Conservation (phyloP, 2,888 invertebrate species). For the Atethmia centrago region DNA sequence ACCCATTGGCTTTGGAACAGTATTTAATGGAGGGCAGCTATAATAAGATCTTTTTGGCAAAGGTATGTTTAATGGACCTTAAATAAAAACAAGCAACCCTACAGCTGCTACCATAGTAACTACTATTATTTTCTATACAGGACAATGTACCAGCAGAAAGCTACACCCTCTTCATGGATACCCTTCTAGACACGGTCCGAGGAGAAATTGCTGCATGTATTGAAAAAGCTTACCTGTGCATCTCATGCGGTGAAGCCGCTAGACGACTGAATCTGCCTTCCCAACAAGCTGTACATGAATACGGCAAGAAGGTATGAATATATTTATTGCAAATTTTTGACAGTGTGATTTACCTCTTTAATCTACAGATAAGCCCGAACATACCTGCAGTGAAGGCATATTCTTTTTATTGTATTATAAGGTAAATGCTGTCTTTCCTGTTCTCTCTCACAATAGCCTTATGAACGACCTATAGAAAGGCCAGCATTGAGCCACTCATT, state of each 20-base stretch:
- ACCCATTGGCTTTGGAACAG: constrained; percentile 98
- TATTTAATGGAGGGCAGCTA: constrained; percentile 99
- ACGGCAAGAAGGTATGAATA: constrained; percentile 93
- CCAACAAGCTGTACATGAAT: constrained; percentile 94
- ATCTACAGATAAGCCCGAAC: background rate
- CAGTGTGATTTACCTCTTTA: background rate
- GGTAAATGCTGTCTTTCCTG: background rate
- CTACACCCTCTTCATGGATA: constrained; percentile 99
- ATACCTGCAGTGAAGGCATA: too few relatives aligned
- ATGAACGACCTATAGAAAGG: background rate
- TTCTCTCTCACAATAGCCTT: background rate
- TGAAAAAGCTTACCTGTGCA: constrained; percentile 98
- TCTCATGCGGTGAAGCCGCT: constrained; percentile 96
- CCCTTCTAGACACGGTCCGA: constrained; percentile 97
- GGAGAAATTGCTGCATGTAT: constrained; percentile 99
- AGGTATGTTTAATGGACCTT: constrained; percentile 84
- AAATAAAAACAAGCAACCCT: background rate
- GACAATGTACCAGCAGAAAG: constrained; percentile 98
- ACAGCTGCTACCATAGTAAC: background rate
- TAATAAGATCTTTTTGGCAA: constrained; percentile 98
- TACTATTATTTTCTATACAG: constrained; percentile 64
- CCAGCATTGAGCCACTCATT: background rate
- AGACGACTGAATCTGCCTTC: constrained; percentile 96
- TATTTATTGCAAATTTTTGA: background rate
- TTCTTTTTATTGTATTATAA: background rate